phyloP scores from a whole-genome alignment of 64 coral and sea anemone species.

The Montipora capricornis region DNA sequence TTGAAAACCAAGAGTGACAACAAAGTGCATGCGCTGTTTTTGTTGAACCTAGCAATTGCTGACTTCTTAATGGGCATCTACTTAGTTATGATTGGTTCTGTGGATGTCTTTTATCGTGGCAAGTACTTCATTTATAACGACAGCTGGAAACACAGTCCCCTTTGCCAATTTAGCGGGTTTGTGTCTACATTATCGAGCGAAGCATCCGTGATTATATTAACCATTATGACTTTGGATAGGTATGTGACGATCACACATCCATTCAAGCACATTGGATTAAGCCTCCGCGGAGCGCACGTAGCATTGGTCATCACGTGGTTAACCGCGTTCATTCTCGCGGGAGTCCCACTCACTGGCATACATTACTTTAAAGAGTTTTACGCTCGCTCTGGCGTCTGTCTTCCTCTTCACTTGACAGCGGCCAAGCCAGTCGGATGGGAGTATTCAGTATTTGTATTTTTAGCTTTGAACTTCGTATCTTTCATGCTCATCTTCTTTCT shows the following conservation, averaged over 20 bases:
- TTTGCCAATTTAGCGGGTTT: conserved; percentile 88
- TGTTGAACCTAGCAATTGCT: conserved; percentile 82
- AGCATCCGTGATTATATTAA: conserved; percentile 89
- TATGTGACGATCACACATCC: conserved; percentile 87
- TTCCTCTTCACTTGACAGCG: conserved; percentile 84
- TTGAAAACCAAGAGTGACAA: conserved; percentile 85
- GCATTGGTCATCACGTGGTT: conserved; percentile 66
- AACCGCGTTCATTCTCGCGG: conserved; percentile 63
- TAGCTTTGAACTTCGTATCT: conserved; percentile 80
- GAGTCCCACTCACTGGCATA: conserved; percentile 65
- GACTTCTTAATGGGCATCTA: conserved; percentile 93
- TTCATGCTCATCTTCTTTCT: conserved; percentile 80
- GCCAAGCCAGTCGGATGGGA: conserved; percentile 86
- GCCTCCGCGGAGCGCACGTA: conserved; percentile 59
- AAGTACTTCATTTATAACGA: conserved; percentile 82
- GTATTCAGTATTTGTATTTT: conserved; percentile 91
- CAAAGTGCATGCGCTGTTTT: conserved; percentile 82
- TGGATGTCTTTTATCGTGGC: conserved; percentile 82
- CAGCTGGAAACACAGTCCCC: conserved; percentile 75
- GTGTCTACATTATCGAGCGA: conserved; percentile 87
- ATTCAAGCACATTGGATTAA: conserved; percentile 69
- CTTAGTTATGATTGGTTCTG: conserved; percentile 76
- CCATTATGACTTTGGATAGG: conserved; percentile 87
- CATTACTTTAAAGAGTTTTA: conserved; percentile 89
- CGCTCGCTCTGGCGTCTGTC: conserved; percentile 88